These are phyloP conservation scores for Orthosia incerta DNA, from an alignment of 2,888 invertebrate species.

Conservation along the genomic window DNA sequence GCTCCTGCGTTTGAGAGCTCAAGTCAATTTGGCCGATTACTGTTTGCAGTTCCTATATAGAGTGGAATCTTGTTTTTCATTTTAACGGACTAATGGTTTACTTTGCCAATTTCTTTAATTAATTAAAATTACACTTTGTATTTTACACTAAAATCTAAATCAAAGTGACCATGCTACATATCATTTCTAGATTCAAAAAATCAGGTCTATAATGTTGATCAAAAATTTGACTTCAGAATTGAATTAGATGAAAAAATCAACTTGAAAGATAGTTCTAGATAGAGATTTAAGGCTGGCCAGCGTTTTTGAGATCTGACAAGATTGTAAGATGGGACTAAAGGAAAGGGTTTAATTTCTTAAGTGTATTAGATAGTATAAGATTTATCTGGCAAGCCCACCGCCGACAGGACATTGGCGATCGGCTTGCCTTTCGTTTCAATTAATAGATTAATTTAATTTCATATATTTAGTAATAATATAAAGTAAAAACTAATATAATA, in stretches of 20 bases:
- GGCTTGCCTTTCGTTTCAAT: neutral
- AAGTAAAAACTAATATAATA: neutral
- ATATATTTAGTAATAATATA: neutral
- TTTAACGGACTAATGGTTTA: constrained; percentile 29
- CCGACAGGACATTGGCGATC: constrained; percentile 27
- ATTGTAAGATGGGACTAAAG: neutral
- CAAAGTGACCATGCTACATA: too few species aligned
- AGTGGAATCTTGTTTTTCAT: constrained; percentile 35
- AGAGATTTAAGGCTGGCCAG: neutral
- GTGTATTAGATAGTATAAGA: constrained; percentile 26
- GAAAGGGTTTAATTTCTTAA: constrained; percentile 26
- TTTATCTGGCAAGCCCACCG: constrained; percentile 27
- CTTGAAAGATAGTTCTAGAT: neutral
- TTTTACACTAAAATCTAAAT: neutral
- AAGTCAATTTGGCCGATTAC: constrained; percentile 26
- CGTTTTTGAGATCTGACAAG: neutral
- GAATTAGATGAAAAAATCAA: neutral
- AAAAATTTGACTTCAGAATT: neutral
- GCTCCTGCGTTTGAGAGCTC: constrained; percentile 15
- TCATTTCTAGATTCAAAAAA: neutral
- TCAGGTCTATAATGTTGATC: neutral
- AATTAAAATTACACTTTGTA: neutral
- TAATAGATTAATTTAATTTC: neutral
- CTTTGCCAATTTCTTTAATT: constrained; percentile 9
- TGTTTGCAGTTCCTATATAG: constrained; percentile 35